Base-by-base conservation (phyloP, 2,113 vertebrate genomes). In the Hydrochoerus hydrochaeris region DNA sequence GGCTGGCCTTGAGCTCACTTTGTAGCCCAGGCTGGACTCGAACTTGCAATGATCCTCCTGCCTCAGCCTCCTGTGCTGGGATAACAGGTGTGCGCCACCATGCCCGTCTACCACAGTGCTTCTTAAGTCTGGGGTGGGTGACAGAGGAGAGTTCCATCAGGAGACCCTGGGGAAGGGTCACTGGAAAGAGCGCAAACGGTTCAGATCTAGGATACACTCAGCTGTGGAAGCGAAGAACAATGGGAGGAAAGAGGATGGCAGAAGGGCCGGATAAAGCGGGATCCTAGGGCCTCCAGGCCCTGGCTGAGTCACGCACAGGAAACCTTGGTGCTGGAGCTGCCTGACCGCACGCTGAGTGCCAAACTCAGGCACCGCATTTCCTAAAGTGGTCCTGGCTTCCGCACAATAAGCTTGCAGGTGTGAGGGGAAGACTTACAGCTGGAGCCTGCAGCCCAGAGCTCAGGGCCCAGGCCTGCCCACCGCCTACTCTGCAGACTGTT, bases 161-260 rank as follows among this genome's bases (percentile, higher is more conserved):
- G 57, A 69, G 57, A 73, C 44, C 13, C 11, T 0, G 2, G 46
- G 22, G 52, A 9, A 54, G 82, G 75, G 19, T 84, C 73, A 75
- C 9, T 35, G 24, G 41, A 87, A 91, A 95, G 88, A 46, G 30
- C 41, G 32, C 20, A 32, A 32, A 32, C 26, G 49, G 28, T 71
- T 57, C 35, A 87, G 54, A 96, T 82, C 88, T 52, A 62, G 91
- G 77, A 57, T 58, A 65, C 63, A 65, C 28, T 49, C 8, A n/a
- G 52, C 75, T 58, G 89, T 92, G 44, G 75, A 73, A 84, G 35
- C 2, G 13, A 83, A 52, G 44, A 87, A 93, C 95, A 96, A 95
- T 57, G 44, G 86, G 62, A 97, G 95, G 95, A 89, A 97, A 67
- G 82, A 49, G 28, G 67, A 85, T 22, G 71, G 44, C 62, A 16